phyloP scores from a whole-genome alignment of 2,888 invertebrate genomes.

The Anodontia alba region DNA sequence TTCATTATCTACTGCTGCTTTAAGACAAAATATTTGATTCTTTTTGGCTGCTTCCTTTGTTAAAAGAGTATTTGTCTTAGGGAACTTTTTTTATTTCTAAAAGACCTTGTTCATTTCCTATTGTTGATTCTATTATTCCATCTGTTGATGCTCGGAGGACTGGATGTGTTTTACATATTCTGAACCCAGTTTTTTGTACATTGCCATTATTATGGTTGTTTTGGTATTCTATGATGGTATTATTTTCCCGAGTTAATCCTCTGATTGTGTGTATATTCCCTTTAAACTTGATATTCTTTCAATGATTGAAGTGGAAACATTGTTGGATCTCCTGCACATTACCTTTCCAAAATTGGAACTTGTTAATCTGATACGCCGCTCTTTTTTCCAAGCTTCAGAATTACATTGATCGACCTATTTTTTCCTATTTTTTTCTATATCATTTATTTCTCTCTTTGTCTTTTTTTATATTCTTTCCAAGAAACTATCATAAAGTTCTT shows the following conservation, averaged over 20 bases:
- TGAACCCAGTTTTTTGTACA: conserved; percentile 1
- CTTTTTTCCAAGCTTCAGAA: no score
- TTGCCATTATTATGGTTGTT: not conserved
- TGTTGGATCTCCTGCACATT: no score
- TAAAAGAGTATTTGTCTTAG: conserved; percentile 9
- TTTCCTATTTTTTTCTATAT: conserved; percentile 20
- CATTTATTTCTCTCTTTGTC: not conserved
- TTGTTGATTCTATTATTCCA: not conserved
- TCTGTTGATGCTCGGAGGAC: conserved; percentile 21
- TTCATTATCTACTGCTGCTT: not conserved
- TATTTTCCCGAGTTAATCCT: conserved; percentile 16
- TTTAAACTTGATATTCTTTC: conserved; percentile 21
- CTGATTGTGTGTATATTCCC: conserved; percentile 21
- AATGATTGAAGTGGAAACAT: not conserved
- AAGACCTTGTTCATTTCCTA: not conserved
- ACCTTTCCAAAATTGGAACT: no score
- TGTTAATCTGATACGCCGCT: no score
- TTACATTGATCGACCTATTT: conserved; percentile 22
- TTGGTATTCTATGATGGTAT: conserved; percentile 7
- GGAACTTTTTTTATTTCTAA: conserved; percentile 29
- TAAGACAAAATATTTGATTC: not conserved
- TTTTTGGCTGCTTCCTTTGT: conserved; percentile 15
- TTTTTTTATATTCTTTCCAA: no score
- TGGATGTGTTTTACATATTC: not conserved
- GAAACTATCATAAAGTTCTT: no score